Percentiles rank a stretch among this genome's conserved stretches.
These are phyloP conservation scores for Phycodurus eques DNA, from an alignment of 2,113 vertebrate genomes.

Conservation along the genomic window DNA sequence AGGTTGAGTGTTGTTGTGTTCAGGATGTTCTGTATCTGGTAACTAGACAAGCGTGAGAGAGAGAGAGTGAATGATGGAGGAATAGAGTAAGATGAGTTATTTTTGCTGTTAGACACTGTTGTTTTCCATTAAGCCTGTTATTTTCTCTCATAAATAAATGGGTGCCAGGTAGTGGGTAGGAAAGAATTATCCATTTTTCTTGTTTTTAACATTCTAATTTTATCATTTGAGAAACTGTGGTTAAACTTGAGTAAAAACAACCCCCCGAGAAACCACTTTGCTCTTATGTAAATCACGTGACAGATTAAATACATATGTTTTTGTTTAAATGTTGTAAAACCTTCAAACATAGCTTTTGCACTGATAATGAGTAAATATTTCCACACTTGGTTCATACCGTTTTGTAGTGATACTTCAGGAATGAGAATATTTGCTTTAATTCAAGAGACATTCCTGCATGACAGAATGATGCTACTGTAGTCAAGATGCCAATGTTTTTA, in stretches of 20 bases:
- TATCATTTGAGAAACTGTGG: constrained; percentile 55
- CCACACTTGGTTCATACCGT: too few relatives aligned
- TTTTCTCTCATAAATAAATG: constrained; percentile 67
- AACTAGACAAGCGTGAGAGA: constrained; percentile 44
- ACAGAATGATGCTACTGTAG: too few relatives aligned
- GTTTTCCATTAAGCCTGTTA: constrained; percentile 71
- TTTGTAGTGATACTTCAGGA: too few relatives aligned
- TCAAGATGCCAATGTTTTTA: too few relatives aligned
- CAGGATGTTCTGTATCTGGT: constrained; percentile 54
- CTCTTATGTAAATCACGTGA: not conserved
- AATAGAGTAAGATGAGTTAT: constrained; percentile 66
- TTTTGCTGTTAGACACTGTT: constrained; percentile 67
- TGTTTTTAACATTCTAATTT: constrained; percentile 63
- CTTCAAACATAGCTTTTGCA: too few relatives aligned
- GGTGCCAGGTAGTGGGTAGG: constrained; percentile 71
- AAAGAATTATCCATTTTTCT: constrained; percentile 47
- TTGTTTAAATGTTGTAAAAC: not conserved
- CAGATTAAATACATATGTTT: not conserved
- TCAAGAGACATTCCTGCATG: too few relatives aligned
- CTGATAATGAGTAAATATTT: too few relatives aligned
- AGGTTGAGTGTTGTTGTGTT: constrained; percentile 52
- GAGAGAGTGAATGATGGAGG: constrained; percentile 35
- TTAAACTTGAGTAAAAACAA: constrained; percentile 44
- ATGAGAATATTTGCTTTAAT: too few relatives aligned
- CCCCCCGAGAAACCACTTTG: constrained; percentile 38